Conservation (phyloP, 2,888 invertebrate species). For the Troides helena region DNA sequence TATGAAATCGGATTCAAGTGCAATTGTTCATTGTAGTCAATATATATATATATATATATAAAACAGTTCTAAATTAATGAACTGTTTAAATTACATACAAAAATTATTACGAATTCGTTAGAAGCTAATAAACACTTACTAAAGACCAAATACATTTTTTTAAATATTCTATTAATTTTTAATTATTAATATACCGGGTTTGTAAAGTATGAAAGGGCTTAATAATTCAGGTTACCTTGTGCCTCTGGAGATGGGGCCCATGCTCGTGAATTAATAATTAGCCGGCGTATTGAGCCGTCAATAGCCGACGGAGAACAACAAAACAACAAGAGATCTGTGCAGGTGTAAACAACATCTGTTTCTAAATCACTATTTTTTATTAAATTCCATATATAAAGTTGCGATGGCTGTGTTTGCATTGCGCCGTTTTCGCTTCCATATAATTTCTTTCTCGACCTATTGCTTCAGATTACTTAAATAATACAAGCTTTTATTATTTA, state of each 20-base stretch:
- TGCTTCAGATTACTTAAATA: too few species aligned
- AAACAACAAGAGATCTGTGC: constrained; percentile 37
- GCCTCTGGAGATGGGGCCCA: constrained; percentile 38
- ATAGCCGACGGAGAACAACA: constrained; percentile 31
- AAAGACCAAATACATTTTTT: too few species aligned
- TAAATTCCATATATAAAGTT: background rate
- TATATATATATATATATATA: too few species aligned
- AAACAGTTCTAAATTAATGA: too few species aligned
- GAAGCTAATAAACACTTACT: too few species aligned
- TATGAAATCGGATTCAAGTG: too few species aligned
- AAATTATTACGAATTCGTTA: too few species aligned
- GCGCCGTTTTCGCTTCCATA: background rate
- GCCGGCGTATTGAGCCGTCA: constrained; percentile 41
- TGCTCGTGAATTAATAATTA: constrained; percentile 45
- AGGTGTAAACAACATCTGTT: constrained; percentile 42
- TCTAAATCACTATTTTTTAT: constrained; percentile 28
- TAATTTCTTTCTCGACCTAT: too few species aligned
- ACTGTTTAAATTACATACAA: too few species aligned
- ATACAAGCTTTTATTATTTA: too few species aligned
- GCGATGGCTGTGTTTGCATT: background rate
- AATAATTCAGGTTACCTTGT: constrained; percentile 31
- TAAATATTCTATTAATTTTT: background rate
- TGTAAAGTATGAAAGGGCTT: constrained; percentile 23
- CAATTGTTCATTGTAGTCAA: too few species aligned
- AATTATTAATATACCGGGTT: background rate